Conservation (phyloP, 2,888 invertebrate species). For the Thyatira batis region DNA sequence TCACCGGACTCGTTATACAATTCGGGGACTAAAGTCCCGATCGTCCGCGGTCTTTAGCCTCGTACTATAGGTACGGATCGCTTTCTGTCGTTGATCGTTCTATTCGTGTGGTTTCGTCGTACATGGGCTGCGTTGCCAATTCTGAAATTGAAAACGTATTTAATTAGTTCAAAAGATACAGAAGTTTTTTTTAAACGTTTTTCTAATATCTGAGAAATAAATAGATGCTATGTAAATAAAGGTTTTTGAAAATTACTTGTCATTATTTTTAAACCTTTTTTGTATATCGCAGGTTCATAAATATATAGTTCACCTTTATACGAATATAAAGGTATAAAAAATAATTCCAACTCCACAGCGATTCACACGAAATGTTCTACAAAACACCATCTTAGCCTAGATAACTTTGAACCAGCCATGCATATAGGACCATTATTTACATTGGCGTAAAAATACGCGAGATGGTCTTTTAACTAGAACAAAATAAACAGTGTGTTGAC, state of each 20-base stretch:
- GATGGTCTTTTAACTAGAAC: not conserved
- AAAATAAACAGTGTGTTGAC: not conserved
- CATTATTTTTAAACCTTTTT: not conserved
- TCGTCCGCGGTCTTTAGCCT: conserved; percentile 79
- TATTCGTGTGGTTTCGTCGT: conserved; percentile 46
- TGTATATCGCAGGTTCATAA: too few species aligned
- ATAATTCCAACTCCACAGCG: not conserved
- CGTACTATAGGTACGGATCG: conserved; percentile 58
- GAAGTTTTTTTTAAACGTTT: too few species aligned
- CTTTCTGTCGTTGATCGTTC: conserved; percentile 49
- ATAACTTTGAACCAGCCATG: not conserved
- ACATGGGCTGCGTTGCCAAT: conserved; percentile 50
- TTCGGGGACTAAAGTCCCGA: conserved; percentile 65
- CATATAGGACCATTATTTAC: not conserved
- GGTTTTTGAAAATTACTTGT: too few species aligned
- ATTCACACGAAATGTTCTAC: not conserved
- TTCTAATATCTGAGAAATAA: too few species aligned
- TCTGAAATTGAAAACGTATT: conserved; percentile 59
- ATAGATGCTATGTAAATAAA: too few species aligned
- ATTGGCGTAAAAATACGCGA: not conserved
- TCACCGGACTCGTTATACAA: conserved; percentile 67
- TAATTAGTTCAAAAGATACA: conserved; percentile 29
- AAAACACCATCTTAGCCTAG: not conserved
- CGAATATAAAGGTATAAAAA: conserved; percentile 1
- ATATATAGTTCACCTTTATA: too few species aligned